These are phyloP conservation scores for Epinotia demarniana DNA, from an alignment of 2,888 invertebrate species.

Conservation along the genomic window DNA sequence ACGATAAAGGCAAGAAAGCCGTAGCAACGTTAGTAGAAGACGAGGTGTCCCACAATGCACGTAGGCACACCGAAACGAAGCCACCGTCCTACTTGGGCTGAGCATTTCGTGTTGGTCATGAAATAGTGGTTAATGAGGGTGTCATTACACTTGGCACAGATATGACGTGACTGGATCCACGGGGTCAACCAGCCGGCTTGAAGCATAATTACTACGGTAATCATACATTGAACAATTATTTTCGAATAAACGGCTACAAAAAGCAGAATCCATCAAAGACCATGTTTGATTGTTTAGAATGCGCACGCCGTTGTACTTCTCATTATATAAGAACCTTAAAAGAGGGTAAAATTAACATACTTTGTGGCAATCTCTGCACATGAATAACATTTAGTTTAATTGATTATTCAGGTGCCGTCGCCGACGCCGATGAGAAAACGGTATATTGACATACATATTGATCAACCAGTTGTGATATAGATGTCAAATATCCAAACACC, in stretches of 20 bases:
- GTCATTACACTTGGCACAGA: slow-evolving; percentile 50
- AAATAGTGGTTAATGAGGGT: slow-evolving; percentile 58
- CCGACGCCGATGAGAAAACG: slow-evolving; percentile 34
- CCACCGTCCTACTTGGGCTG: slow-evolving; percentile 62
- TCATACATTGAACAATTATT: background rate
- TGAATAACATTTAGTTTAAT: slow-evolving; percentile 37
- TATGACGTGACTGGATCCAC: slow-evolving; percentile 55
- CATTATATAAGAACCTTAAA: slow-evolving; percentile 42
- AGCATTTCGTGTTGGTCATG: slow-evolving; percentile 67
- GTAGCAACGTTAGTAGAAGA: slow-evolving; percentile 36
- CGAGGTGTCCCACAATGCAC: slow-evolving; percentile 57
- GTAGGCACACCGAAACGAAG: slow-evolving; percentile 64
- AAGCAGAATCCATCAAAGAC: background rate
- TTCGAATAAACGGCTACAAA: background rate
- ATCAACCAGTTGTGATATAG: slow-evolving; percentile 21
- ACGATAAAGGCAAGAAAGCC: slow-evolving; percentile 53
- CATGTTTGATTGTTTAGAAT: slow-evolving; percentile 8
- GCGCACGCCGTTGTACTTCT: background rate
- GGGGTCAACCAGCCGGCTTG: slow-evolving; percentile 42
- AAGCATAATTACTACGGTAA: slow-evolving; percentile 20
- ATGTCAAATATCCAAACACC: slow-evolving; percentile 13
- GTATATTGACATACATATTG: slow-evolving; percentile 43
- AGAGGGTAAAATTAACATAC: slow-evolving; percentile 39
- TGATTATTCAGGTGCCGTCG: slow-evolving; percentile 38
- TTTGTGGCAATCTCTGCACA: slow-evolving; percentile 34